phyloP scores from a whole-genome alignment of 2,888 invertebrate species.

The Scelioninae gen. 2 region DNA sequence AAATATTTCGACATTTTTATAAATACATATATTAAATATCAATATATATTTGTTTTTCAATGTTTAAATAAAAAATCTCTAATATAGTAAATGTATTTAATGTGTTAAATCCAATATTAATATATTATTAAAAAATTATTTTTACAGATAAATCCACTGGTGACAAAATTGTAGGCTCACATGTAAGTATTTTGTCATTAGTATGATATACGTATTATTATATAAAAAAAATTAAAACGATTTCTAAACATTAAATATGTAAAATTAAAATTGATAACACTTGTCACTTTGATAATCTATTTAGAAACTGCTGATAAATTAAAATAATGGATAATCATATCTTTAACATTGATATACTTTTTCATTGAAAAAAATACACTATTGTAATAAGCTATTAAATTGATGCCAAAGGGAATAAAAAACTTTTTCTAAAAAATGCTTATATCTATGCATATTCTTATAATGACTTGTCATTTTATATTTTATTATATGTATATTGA shows the following conservation, averaged over 20 bases:
- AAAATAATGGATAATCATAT: background rate
- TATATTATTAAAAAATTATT: too few relatives aligned
- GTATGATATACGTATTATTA: background rate
- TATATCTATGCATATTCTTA: background rate
- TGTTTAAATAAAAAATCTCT: too few relatives aligned
- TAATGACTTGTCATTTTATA: background rate
- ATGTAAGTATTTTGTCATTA: conserved; percentile 77
- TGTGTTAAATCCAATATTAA: too few relatives aligned
- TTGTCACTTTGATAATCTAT: too few relatives aligned
- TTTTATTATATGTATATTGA: background rate
- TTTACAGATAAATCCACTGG: conserved; percentile 79
- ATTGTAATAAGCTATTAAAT: conserved; percentile 13
- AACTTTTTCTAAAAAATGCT: background rate
- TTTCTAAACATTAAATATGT: too few relatives aligned
- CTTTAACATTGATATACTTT: conserved; percentile 3
- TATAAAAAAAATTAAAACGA: too few relatives aligned
- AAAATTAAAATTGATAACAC: too few relatives aligned
- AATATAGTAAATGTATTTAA: too few relatives aligned
- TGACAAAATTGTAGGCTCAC: conserved; percentile 80
- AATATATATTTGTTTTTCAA: too few relatives aligned
- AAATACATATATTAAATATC: too few relatives aligned
- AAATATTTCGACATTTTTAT: too few relatives aligned
- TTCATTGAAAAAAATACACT: background rate
- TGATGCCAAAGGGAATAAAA: background rate
- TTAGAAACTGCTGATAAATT: background rate